These are phyloP conservation scores for Eriocheir sinensis DNA, from an alignment of 1,140 invertebrate genomes.

Conservation along the genomic window DNA sequence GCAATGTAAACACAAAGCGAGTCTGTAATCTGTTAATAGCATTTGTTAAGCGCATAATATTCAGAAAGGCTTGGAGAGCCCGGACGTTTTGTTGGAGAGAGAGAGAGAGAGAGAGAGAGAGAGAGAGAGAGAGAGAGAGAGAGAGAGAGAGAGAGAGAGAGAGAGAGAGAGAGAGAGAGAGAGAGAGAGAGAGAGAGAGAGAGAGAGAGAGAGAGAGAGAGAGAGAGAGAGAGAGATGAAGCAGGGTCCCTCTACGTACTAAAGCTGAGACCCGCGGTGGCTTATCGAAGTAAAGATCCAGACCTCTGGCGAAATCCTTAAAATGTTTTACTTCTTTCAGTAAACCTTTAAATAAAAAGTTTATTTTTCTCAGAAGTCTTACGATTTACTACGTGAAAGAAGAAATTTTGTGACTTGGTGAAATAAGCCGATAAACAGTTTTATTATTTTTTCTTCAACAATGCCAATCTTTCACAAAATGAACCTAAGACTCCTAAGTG, in stretches of 20 bases:
- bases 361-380: too few species aligned
- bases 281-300: not conserved
- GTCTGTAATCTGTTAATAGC: constrained; percentile 7
- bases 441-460: not conserved
- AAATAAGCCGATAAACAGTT: not conserved
- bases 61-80: not conserved
- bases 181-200: not conserved
- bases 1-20: constrained; percentile 2
- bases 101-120: not conserved
- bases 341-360: too few species aligned
- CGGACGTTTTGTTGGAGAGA: not conserved
- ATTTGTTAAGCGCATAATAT: constrained; percentile 7
- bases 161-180: too few species aligned
- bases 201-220: too few species aligned
- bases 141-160: not conserved
- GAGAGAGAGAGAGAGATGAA: not conserved
- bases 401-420: not conserved
- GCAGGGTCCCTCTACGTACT: not conserved
- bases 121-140: too few species aligned
- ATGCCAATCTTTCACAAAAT: not conserved
- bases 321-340: not conserved
- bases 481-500: not conserved
- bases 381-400: too few species aligned
- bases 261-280: not conserved
- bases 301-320: not conserved